These are phyloP conservation scores for Thamnaconus septentrionalis DNA, from an alignment of 2,113 vertebrate genomes.

Conservation along the genomic window DNA sequence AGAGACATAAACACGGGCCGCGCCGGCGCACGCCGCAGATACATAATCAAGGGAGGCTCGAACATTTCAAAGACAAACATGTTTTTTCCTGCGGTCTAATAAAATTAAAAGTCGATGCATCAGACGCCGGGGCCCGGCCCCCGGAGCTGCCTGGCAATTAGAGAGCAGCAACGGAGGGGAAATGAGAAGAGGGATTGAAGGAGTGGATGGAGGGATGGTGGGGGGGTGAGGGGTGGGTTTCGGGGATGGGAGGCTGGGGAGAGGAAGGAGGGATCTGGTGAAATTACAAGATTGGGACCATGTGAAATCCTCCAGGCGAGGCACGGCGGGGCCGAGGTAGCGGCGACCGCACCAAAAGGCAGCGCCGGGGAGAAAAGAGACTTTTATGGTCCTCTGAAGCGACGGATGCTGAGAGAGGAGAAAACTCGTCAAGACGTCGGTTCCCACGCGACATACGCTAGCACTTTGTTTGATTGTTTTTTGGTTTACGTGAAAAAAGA, in stretches of 20 bases:
- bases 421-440: too few relatives aligned
- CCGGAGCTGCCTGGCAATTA: slow-evolving; percentile 77
- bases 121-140: slow-evolving; percentile 64
- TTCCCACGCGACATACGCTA: too few relatives aligned
- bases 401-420: too few relatives aligned
- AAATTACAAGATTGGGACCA: slow-evolving; percentile 87
- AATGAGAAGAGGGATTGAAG: slow-evolving; percentile 57
- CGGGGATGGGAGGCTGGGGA: too few relatives aligned
- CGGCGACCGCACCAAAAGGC: slow-evolving; percentile 16
- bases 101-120: slow-evolving; percentile 78
- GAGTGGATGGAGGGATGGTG: slow-evolving; percentile 16
- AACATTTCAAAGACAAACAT: slow-evolving; percentile 84
- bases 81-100: slow-evolving; percentile 86
- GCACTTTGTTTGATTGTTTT: too few relatives aligned
- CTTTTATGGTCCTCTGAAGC: too few relatives aligned
- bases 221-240: slow-evolving; percentile 26
- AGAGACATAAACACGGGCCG: slow-evolving; percentile 23
- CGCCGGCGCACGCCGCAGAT: slow-evolving; percentile 32
- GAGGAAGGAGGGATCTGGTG: slow-evolving; percentile 73
- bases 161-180: slow-evolving; percentile 76
- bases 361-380: neutral
- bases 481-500: too few relatives aligned
- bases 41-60: slow-evolving; percentile 74
- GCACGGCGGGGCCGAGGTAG: slow-evolving; percentile 37
- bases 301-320: slow-evolving; percentile 77